phyloP scores from a whole-genome alignment of 1,140 invertebrate genomes.

The Agrypnia vestita region DNA sequence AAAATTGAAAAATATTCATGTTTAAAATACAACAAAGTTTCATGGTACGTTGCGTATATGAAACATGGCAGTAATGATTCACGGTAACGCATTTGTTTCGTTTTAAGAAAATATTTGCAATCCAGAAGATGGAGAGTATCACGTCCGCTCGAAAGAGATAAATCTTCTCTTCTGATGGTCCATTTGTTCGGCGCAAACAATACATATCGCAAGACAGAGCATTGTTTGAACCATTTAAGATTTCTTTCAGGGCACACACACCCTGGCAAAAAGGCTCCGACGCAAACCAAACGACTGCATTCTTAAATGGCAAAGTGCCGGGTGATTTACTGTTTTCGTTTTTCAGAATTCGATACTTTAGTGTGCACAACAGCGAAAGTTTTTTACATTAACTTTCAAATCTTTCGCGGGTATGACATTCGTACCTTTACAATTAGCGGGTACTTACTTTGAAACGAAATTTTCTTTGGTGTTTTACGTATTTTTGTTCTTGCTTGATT shows the following conservation, averaged over 20 bases:
- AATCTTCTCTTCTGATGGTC: slow-evolving; percentile 38
- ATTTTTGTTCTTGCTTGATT: background rate
- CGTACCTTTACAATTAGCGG: background rate
- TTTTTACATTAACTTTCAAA: slow-evolving; percentile 23
- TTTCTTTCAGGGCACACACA: slow-evolving; percentile 21
- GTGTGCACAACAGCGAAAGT: slow-evolving; percentile 2
- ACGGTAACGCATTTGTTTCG: too few relatives aligned
- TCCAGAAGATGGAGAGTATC: slow-evolving; percentile 7
- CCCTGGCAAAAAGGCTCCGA: background rate
- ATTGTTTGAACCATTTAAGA: slow-evolving; percentile 52
- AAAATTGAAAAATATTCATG: too few relatives aligned
- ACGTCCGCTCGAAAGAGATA: slow-evolving; percentile 15
- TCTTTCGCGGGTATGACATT: background rate
- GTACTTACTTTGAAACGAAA: background rate
- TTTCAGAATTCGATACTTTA: slow-evolving; percentile 50
- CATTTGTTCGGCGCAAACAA: slow-evolving; percentile 42
- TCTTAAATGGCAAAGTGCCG: slow-evolving; percentile 40
- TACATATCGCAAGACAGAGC: slow-evolving; percentile 1
- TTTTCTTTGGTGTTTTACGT: slow-evolving; percentile 14
- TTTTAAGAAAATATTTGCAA: background rate
- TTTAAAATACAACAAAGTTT: too few relatives aligned
- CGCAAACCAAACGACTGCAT: slow-evolving; percentile 46
- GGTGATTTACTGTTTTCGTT: slow-evolving; percentile 52
- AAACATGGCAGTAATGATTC: too few relatives aligned
- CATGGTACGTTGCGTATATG: too few relatives aligned